phyloP scores from a whole-genome alignment of 2,888 invertebrate genomes.

The Yponomeuta plumbellus region DNA sequence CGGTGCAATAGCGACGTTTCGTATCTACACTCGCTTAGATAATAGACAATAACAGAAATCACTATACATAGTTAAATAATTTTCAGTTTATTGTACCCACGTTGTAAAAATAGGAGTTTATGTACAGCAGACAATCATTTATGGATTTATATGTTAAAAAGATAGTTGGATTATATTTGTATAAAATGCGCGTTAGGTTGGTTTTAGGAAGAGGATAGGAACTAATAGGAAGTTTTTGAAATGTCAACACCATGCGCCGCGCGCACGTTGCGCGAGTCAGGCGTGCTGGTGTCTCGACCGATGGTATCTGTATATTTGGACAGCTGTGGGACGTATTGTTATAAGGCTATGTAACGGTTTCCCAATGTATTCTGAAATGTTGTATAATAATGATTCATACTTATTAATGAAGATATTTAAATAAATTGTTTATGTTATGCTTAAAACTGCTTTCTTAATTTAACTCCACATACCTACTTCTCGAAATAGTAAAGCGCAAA shows the following conservation, averaged over 20 bases:
- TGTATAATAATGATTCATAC: constrained; percentile 65
- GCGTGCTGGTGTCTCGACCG: not conserved
- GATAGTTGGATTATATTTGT: constrained; percentile 4
- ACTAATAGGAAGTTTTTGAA: too few species aligned
- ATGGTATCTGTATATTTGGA: constrained; percentile 42
- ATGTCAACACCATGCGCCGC: too few species aligned
- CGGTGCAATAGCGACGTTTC: not conserved
- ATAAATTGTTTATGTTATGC: constrained; percentile 72
- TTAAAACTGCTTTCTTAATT: constrained; percentile 35
- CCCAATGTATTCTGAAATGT: constrained; percentile 38
- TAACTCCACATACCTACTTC: not conserved
- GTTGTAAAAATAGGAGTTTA: constrained; percentile 29
- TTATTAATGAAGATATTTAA: constrained; percentile 55
- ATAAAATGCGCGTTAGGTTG: constrained; percentile 13
- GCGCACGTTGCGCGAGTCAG: too few species aligned
- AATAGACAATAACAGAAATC: not conserved
- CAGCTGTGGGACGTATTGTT: not conserved
- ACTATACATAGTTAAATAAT: not conserved
- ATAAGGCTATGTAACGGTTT: not conserved
- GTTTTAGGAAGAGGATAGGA: too few species aligned
- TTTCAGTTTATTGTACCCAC: constrained; percentile 5
- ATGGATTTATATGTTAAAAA: too few species aligned
- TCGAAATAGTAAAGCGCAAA: too few species aligned
- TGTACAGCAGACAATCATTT: constrained; percentile 28
- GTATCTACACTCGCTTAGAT: not conserved